These are phyloP conservation scores for Anseranas semipalmata DNA, from an alignment of 2,113 vertebrate genomes.

Conservation along the genomic window DNA sequence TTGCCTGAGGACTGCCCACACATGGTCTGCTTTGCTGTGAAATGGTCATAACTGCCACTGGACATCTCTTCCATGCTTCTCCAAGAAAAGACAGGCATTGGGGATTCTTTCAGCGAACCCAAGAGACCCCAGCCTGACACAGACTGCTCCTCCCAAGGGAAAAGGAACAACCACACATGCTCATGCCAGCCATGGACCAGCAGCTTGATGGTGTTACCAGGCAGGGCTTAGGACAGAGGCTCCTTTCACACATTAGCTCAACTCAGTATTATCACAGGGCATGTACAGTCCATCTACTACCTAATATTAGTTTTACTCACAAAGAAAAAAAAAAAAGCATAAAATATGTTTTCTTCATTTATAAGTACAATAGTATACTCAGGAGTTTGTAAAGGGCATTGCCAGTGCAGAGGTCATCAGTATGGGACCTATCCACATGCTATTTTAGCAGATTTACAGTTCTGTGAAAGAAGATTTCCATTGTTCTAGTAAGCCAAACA, in stretches of 20 bases:
- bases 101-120: background rate
- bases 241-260: background rate
- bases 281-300: background rate
- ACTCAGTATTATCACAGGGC: background rate
- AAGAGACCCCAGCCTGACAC: rapidly evolving
- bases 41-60: background rate
- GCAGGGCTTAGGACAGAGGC: background rate
- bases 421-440: background rate
- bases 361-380: background rate
- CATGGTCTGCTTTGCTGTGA: background rate
- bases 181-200: background rate
- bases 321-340: background rate
- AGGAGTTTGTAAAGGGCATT: background rate
- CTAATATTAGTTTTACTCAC: background rate
- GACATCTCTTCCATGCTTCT: background rate
- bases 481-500: background rate
- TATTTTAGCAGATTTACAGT: background rate
- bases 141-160: background rate
- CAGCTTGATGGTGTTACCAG: background rate
- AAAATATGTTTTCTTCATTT: background rate
- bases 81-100: background rate
- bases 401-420: background rate
- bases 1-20: background rate
- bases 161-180: background rate
- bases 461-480: background rate